Conservation (phyloP, 2,797 vertebrate genomes). For the Sylvia borin region DNA sequence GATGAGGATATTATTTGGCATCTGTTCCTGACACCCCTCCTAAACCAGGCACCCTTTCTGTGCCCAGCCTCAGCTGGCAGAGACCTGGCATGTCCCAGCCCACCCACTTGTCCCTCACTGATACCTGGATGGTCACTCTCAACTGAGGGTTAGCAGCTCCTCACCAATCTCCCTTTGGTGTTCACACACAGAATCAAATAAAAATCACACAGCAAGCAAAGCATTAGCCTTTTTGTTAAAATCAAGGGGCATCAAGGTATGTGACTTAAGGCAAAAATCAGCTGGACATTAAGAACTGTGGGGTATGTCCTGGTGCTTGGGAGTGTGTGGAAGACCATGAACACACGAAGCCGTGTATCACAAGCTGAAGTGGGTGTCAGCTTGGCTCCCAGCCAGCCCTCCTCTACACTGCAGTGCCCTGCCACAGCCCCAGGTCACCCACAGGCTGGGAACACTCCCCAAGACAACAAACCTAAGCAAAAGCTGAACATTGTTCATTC, state of each 20-base stretch:
- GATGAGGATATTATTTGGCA: neutral
- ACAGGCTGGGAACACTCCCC: neutral
- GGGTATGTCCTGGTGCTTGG: neutral
- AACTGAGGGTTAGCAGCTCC: neutral
- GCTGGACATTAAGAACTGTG: neutral
- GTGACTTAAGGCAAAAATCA: neutral
- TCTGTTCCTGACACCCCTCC: neutral
- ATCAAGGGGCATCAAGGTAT: neutral
- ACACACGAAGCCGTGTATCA: rapidly evolving
- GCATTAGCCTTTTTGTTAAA: neutral
- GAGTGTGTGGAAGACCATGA: rapidly evolving
- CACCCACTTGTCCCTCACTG: neutral
- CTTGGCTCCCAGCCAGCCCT: neutral
- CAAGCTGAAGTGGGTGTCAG: neutral
- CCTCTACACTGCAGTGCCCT: neutral
- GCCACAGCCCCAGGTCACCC: neutral
- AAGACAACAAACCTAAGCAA: neutral
- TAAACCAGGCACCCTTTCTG: neutral
- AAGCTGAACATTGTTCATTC: neutral
- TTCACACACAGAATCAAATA: neutral
- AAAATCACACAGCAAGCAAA: neutral
- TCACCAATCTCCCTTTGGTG: neutral
- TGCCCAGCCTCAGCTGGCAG: neutral
- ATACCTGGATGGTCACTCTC: neutral
- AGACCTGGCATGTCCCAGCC: neutral